phyloP scores from a whole-genome alignment of 2,113 vertebrate species.

The Plotosus lineatus region DNA sequence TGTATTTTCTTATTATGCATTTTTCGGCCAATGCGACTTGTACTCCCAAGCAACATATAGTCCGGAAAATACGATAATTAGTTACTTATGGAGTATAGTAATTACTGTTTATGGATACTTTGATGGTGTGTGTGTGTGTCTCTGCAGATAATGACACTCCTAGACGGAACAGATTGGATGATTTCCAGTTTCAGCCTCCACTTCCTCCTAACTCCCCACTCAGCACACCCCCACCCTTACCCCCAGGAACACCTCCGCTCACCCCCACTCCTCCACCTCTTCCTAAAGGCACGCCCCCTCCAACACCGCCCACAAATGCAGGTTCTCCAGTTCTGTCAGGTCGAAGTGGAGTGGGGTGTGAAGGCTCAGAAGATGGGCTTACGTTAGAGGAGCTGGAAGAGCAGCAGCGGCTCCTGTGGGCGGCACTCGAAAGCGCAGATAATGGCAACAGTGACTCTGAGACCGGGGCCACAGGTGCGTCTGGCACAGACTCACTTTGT shows the following conservation, averaged over 20 bases:
- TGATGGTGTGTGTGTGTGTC: not conserved
- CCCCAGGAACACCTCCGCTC: conserved; percentile 82
- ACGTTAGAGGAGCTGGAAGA: conserved; percentile 94
- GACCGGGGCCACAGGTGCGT: conserved; percentile 72
- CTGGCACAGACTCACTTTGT: conserved; percentile 76
- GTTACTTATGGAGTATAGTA: not conserved
- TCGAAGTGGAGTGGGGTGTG: conserved; percentile 49
- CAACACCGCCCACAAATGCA: conserved; percentile 68
- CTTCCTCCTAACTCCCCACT: conserved; percentile 79
- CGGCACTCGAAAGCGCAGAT: conserved; percentile 87
- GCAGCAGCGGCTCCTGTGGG: conserved; percentile 91
- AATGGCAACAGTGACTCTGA: conserved; percentile 85
- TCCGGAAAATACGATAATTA: no score
- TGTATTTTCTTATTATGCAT: no score
- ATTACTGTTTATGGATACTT: not conserved
- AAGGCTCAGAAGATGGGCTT: conserved; percentile 80
- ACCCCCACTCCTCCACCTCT: conserved; percentile 77
- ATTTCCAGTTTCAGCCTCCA: conserved; percentile 84
- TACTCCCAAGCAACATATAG: no score
- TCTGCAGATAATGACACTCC: conserved; percentile 58
- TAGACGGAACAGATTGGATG: conserved; percentile 58
- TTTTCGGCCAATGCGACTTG: no score
- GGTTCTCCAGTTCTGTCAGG: conserved; percentile 61
- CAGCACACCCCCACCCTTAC: conserved; percentile 81
- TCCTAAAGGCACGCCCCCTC: conserved; percentile 78